Conservation (phyloP, 2,888 invertebrate species). For the Polyommatus icarus region DNA sequence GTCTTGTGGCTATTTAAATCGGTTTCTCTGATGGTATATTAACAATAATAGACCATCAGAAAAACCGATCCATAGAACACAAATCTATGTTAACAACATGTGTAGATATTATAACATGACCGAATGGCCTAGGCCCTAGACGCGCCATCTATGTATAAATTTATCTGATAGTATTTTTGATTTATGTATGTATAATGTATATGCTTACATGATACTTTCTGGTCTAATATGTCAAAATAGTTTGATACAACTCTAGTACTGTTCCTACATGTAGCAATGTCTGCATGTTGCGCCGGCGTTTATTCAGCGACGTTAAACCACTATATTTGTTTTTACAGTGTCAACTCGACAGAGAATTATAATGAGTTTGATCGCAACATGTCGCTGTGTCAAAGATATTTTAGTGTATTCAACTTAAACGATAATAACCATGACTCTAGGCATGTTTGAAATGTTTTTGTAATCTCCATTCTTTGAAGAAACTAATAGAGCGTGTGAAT, state of each 20-base stretch:
- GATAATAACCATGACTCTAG: slow-evolving; percentile 68
- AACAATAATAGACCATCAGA: background rate
- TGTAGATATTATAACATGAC: background rate
- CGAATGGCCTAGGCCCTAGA: background rate
- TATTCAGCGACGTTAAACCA: slow-evolving; percentile 66
- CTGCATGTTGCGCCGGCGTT: slow-evolving; percentile 51
- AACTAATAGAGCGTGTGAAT: background rate
- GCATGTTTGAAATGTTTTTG: slow-evolving; percentile 60
- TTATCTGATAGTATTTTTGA: background rate
- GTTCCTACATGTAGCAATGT: slow-evolving; percentile 20
- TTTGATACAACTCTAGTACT: slow-evolving; percentile 18
- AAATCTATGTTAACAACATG: too few relatives aligned
- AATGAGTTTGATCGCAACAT: slow-evolving; percentile 69
- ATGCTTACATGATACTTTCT: slow-evolving; percentile 9
- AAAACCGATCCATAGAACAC: background rate
- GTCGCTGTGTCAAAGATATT: slow-evolving; percentile 75
- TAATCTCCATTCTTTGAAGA: slow-evolving; percentile 18
- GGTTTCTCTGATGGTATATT: too few relatives aligned
- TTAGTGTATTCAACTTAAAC: slow-evolving; percentile 71
- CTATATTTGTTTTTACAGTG: slow-evolving; percentile 80
- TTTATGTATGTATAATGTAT: background rate
- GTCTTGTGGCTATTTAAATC: background rate
- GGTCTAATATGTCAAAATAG: background rate
- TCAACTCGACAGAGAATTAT: slow-evolving; percentile 75
- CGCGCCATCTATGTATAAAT: background rate